Conservation (phyloP, 2,113 vertebrate species). For the Channa argus region DNA sequence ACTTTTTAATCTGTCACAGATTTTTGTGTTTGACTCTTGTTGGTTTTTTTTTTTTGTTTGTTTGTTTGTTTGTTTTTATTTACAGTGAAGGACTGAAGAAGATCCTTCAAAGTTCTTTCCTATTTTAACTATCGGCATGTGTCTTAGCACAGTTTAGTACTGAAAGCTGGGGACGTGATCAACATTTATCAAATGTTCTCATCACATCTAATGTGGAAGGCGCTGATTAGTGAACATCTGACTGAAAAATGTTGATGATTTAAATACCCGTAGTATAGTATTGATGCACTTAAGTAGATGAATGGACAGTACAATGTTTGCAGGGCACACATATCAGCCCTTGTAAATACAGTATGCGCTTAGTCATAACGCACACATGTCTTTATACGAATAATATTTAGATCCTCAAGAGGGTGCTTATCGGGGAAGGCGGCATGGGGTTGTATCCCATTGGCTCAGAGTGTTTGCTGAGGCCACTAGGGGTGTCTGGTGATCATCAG, state of each 20-base stretch:
- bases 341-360: conserved; percentile 12
- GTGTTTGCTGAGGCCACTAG: not conserved
- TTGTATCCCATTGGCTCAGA: conserved; percentile 2
- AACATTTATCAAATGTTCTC: not conserved
- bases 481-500: conserved; percentile 31
- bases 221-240: not conserved
- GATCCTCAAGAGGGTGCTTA: conserved; percentile 35
- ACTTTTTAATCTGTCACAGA: too few species aligned
- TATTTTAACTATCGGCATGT: too few species aligned
- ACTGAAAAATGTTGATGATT: not conserved
- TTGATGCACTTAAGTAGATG: not conserved
- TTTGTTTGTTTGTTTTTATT: too few species aligned
- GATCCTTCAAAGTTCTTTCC: too few species aligned
- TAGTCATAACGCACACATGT: conserved; percentile 20
- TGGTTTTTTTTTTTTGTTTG: too few species aligned
- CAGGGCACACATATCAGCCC: not conserved
- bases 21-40: too few species aligned
- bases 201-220: not conserved
- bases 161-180: too few species aligned
- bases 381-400: conserved; percentile 39
- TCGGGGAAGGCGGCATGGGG: conserved; percentile 11
- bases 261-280: not conserved
- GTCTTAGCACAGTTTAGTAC: too few species aligned
- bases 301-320: not conserved
- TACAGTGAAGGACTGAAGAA: too few species aligned